A percentile compares a stretch with the other conserved stretches of the same genome.
Conservation (phyloP, 2,797 vertebrate genomes). For the Avahi laniger region DNA sequence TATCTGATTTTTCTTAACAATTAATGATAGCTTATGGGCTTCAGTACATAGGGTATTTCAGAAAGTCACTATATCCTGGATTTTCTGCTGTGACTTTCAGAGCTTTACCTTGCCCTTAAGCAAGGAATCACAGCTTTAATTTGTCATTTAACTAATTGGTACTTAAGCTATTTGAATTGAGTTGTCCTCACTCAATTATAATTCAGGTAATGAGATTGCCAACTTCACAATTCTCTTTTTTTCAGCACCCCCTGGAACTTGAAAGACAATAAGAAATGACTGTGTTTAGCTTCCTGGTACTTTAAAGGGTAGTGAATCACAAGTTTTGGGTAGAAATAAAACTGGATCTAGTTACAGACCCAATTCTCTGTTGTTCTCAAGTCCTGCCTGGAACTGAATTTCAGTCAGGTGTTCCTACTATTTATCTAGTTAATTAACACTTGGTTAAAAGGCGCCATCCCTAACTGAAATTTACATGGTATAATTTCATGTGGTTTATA, state of each 20-base stretch:
- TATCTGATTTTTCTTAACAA: background rate
- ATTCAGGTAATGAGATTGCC: constrained; percentile 38
- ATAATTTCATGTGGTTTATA: background rate
- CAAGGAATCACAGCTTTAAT: constrained; percentile 46
- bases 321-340: background rate
- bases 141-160: constrained; percentile 61
- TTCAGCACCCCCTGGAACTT: background rate
- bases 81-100: background rate
- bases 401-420: background rate
- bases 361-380: background rate
- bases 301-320: background rate
- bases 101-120: constrained; percentile 25
- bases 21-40: background rate
- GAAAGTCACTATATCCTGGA: background rate
- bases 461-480: background rate
- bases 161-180: constrained; percentile 53
- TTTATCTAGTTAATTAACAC: background rate
- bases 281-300: background rate
- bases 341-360: background rate
- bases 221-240: background rate
- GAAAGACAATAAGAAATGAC: constrained; percentile 5
- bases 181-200: constrained; percentile 15
- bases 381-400: background rate
- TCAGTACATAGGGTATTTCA: background rate
- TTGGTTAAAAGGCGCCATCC: background rate